Evolutionary conservation across 2,113 vertebrate species (phyloP), one percentile per base, ranked within the genome.

Genomic region (Charadrius vociferus): DNA sequence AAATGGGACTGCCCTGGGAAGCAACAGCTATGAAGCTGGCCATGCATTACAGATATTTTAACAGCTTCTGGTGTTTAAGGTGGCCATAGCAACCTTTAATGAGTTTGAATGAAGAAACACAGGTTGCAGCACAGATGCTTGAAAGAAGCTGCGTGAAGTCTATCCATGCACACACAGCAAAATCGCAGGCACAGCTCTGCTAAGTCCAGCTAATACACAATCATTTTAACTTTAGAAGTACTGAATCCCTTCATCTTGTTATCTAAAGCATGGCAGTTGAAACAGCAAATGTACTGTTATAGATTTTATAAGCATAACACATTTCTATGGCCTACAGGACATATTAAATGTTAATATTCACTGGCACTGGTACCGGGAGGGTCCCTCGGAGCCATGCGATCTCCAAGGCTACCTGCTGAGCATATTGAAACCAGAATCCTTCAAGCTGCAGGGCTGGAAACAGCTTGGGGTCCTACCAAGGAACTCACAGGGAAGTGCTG

Each of bases 281-380:
- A 81, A 65, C 26, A 79, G 24, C n/a, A 78, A 89, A 49, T 5
- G n/a, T 26, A 12, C 9, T 47, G 11, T 19, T 50, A 50, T 1
- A 45, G 13, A 13, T 81, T 81, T 62, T 56, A 50, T 15, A 55
- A 14, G 20, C 6, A 23, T 41, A 37, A 65, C 9, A 6, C 49
- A 55, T 80, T 93, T 68, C 21, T 47, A 4, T 75, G 32, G 26
- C 8, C 36, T 43, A 19, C 9, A 24, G 0, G 1, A 18, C 15
- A 39, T 26, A 79, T 37, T 75, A 68, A 79, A 95, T 95, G n/a
- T 83, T 93, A 93, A 88, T 83, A 93, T 81, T 93, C 67, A 80
- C 52, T 68, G 52, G 47, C 71, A 53, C 47, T 11, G 14, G 27
- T 29, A 75, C 62, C 34, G 27, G 34, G 47, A 79, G n/a, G 16